Evolutionary conservation across 2,888 invertebrate species (phyloP), one percentile per base, ranked within the genome.

Genomic region (Melinaea marsaeus): DNA sequence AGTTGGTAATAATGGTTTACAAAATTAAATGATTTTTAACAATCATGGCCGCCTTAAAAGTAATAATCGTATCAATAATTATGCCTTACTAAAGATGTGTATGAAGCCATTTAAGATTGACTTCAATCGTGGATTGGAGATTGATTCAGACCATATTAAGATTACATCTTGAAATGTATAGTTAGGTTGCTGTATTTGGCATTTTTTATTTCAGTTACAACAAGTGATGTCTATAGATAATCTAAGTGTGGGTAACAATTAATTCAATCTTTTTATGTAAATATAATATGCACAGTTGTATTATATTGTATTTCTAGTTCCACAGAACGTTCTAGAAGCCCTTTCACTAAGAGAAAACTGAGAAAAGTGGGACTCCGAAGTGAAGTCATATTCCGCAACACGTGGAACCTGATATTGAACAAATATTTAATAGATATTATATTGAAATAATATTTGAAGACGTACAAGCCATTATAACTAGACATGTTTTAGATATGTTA

Each of bases 271-370:
- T n/a, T 46, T n/a, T 46, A 46, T 37, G 1, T 47, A 37, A 61
- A 51, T 51, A 61, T 11, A 33, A 57, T 57, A 61, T 61, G 7
- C 34, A 47, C 55, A 59, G 58, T 61, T 58, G 22, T 22, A 62
- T 47, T 51, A 33, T 48, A 33, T 55, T 35, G 51, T 62, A 45
- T 63, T 65, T 65, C 63, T 65, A 61, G 63, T 65, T 63, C 62
- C 64, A 54, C 61, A 64, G 78, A 81, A 80, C 68, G 62, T 75
- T 78, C 80, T 74, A 76, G 78, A 66, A 60, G 77, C 81, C 84
- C 84, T 84, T 84, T 84, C 84, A 82, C 84, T 74, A 62, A 75
- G 77, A 75, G 79, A 83, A 83, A 83, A 79, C 74, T 70, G 75
- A 72, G 77, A 81, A 76, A 75, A 76, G 74, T 73, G 68, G 75